Conservation (phyloP, 2,113 vertebrate genomes). For the Urocitellus parryii region DNA sequence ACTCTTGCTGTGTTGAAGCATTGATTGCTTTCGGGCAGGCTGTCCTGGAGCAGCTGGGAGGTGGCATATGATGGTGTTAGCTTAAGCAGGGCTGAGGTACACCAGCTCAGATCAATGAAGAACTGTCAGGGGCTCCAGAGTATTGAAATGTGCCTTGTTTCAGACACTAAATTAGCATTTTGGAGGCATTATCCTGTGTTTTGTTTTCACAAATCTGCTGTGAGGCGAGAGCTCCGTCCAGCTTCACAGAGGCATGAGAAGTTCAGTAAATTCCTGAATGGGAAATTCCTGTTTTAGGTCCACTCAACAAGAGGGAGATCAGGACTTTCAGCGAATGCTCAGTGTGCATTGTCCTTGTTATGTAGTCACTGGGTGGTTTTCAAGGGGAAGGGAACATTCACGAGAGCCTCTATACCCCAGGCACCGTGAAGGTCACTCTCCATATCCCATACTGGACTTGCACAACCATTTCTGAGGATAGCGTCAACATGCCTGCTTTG, state of each 20-base stretch:
- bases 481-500: too few species aligned
- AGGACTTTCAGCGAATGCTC: not conserved
- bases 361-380: rapidly evolving
- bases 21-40: too few species aligned
- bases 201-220: not conserved
- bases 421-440: rapidly evolving
- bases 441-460: not conserved
- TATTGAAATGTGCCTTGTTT: not conserved
- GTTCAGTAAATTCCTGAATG: not conserved
- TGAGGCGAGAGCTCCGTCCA: not conserved
- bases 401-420: not conserved
- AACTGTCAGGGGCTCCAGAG: not conserved
- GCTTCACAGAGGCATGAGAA: not conserved
- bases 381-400: not conserved
- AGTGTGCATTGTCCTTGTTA: not conserved
- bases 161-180: not conserved
- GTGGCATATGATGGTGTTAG: too few species aligned
- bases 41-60: too few species aligned
- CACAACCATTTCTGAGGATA: not conserved
- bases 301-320: not conserved
- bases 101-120: too few species aligned
- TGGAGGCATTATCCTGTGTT: not conserved
- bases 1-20: too few species aligned
- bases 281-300: not conserved
- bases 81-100: too few species aligned